Conservation (phyloP, 2,113 vertebrate species). For the Pleuronectes platessa region DNA sequence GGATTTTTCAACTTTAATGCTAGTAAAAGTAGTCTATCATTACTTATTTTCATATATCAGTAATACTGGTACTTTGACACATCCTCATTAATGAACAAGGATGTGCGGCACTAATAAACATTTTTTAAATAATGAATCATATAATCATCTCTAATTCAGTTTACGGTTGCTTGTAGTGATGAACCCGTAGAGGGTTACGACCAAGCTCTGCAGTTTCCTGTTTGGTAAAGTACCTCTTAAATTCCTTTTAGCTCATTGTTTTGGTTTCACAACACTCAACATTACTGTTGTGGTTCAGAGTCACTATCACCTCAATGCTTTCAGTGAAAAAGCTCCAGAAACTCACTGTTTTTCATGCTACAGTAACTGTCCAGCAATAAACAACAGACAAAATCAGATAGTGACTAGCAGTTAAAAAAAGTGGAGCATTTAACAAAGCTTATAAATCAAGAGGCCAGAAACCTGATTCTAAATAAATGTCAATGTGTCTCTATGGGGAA, state of each 20-base stretch:
- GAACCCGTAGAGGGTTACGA: neutral
- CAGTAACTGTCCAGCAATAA: neutral
- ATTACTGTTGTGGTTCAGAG: neutral
- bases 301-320: neutral
- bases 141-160: neutral
- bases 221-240: neutral
- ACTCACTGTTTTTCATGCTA: neutral
- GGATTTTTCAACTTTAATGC: neutral
- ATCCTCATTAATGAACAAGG: too few species aligned
- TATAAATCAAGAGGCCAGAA: neutral
- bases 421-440: neutral
- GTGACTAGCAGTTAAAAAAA: neutral
- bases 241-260: neutral
- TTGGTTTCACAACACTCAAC: neutral
- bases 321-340: neutral
- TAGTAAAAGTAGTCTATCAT: too few species aligned
- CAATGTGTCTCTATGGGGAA: neutral
- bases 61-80: too few species aligned
- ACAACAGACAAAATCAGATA: neutral
- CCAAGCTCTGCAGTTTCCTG: neutral
- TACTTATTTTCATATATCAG: neutral
- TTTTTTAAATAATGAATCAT: neutral
- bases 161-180: neutral
- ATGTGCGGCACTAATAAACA: too few species aligned
- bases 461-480: neutral